phyloP scores from a whole-genome alignment of 2,888 invertebrate genomes.

The Drosophila melanosoma region DNA sequence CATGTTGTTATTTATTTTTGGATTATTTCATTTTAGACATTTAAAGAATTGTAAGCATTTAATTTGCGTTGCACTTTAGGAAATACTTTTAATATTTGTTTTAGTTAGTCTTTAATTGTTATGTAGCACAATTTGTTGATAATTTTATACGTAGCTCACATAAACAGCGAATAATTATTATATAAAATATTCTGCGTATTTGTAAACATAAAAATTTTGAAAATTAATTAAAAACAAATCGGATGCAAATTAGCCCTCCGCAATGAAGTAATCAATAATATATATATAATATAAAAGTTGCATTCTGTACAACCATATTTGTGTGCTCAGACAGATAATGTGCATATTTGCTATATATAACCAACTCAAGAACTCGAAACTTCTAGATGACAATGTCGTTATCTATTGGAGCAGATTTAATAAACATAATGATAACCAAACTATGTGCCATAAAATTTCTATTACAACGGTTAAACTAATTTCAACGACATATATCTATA shows the following conservation, averaged over 20 bases:
- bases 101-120: conserved; percentile 61
- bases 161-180: conserved; percentile 71
- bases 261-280: conserved; percentile 34
- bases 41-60: conserved; percentile 63
- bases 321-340: conserved; percentile 30
- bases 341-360: conserved; percentile 7
- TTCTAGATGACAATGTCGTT: conserved; percentile 8
- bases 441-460: conserved; percentile 58
- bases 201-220: conserved; percentile 22
- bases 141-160: conserved; percentile 52
- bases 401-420: conserved; percentile 33
- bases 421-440: conserved; percentile 28
- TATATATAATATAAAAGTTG: not conserved
- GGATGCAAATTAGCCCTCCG: conserved; percentile 68
- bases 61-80: conserved; percentile 59
- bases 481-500: conserved; percentile 42
- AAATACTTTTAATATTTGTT: conserved; percentile 39
- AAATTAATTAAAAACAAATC: conserved; percentile 24
- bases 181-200: conserved; percentile 22
- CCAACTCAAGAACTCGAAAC: conserved; percentile 1
- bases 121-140: conserved; percentile 53
- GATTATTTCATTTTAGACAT: conserved; percentile 50
- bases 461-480: conserved; percentile 29
- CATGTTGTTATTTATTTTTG: conserved; percentile 74
- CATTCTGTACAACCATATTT: conserved; percentile 25